Base-by-base conservation (phyloP, 1,140 invertebrate species). In the Hylyphantes graminicola region DNA sequence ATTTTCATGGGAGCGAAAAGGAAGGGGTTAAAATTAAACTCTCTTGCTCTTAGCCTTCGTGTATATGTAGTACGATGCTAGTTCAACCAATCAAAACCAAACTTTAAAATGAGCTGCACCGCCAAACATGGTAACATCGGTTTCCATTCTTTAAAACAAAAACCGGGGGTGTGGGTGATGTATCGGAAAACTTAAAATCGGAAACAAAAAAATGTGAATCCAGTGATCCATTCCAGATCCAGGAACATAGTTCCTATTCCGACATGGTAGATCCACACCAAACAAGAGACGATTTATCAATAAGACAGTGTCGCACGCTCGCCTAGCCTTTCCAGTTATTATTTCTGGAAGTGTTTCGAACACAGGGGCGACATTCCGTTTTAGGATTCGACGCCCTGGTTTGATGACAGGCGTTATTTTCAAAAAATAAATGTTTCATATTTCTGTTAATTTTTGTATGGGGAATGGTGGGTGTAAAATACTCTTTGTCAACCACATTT, bases 281-380 rank as follows among this genome's bases (percentile, higher is more conserved):
- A 80, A 80, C 77, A 70, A 79, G 77, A 53, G 19, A 59, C 77
- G 64, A 79, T 79, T 70, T 79, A 80, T 80, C 77, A 74, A 74
- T 74, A 74, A 74, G 54, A 59, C 72, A 74, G 72, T 74, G 72
- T 74, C 72, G 19, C 11, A 57, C 21, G 35, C 15, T 74, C 72
- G 35, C 72, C 55, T 74, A n/a, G 55, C 51, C 53, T 74, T 74
- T 74, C 55, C 35, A 15, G 54, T 74, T 74, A 74, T 74, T 74
- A 74, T 74, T 74, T 57, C 17, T 21, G 48, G 15, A 19, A 21
- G 3, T 17, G 13, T 72, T 53, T 19, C 48, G 48, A 72, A 74
- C 72, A 74, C 54, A 21, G 54, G 68, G 54, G n/a, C 54, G 68
- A 70, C 35, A 35, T 35, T 15, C 57, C 57, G 17, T 17, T 17